Base-by-base conservation (phyloP, 2,113 vertebrate genomes). In the Lophura nycthemera region DNA sequence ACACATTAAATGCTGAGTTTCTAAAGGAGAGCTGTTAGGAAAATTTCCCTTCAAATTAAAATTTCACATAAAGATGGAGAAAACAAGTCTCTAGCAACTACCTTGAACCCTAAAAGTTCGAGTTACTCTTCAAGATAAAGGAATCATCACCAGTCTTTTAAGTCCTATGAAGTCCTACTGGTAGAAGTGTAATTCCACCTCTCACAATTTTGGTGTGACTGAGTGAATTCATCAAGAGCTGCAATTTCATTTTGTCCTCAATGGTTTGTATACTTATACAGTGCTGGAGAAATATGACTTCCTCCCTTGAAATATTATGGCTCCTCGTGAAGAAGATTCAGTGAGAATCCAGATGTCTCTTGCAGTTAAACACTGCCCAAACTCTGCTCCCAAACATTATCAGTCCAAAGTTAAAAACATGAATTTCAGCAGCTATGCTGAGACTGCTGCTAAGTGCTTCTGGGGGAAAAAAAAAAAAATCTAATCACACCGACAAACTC, bases 71-170 rank as follows among this genome's bases (percentile, higher is more conserved):
- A 92, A 92, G 93, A 93, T 14, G 2, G 30, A 83, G 59, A 82
- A 94, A 93, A 86, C 30, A 76, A 59, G 84, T 93, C 52, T 90
- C 81, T 73, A 89, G 60, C 86, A 95, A 79, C 71, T 87, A 56
- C 89, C 84, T 84, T 95, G 89, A 94, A 93, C 94, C 34, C 38
- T 88, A 50, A 36, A 3, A 48, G 92, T 91, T 95, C 90, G 92
- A 91, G 88, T 59, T 95, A 83, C 95, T 92, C 83, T 96, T 88
- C 59, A 74, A 81, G 29, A 38, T 45, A 93, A 74, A 4, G 72
- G 27, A 95, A 95, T 95, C 56, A 72, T 75, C 90, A 94, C 52
- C n/a, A 34, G 86, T 27, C 76, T 88, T 90, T 70, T 83, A 43
- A 95, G 42, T 71, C 43, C 57, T 84, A 2, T 22, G 83, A 81